Percentiles rank a stretch among this genome's conserved stretches.
These are phyloP conservation scores for Callosobruchus maculatus DNA, from an alignment of 2,888 invertebrate species.

Conservation along the genomic window DNA sequence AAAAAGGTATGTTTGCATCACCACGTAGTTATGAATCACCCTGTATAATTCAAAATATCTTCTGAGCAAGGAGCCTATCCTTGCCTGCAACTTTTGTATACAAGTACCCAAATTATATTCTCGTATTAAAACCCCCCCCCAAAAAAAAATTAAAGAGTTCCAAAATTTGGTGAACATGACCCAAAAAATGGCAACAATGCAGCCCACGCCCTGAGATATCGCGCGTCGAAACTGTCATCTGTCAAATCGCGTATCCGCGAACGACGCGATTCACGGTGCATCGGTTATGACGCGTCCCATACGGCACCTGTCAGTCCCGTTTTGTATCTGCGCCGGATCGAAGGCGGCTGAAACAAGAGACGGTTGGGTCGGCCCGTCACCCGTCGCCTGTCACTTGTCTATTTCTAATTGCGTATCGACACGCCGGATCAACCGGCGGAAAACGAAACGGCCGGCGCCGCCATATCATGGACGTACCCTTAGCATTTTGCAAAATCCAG, in stretches of 20 bases:
- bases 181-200: background rate
- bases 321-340: background rate
- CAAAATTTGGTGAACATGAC: too few species aligned
- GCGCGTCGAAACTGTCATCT: background rate
- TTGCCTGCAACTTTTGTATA: too few species aligned
- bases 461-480: conserved; percentile 1
- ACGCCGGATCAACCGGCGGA: conserved; percentile 11
- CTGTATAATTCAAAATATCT: too few species aligned
- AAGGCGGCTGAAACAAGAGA: background rate
- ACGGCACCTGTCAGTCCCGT: background rate
- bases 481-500: too few species aligned
- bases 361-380: conserved; percentile 1
- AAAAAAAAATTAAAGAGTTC: too few species aligned
- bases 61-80: too few species aligned
- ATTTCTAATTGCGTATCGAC: conserved; percentile 22
- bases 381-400: conserved; percentile 17
- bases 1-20: too few species aligned
- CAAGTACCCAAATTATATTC: too few species aligned
- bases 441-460: conserved; percentile 10
- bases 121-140: too few species aligned
- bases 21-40: too few species aligned
- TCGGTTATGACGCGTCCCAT: background rate
- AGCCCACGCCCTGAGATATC: background rate
- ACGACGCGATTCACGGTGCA: background rate
- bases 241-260: background rate